Evolutionary conservation across 1,140 invertebrate genomes (phyloP).

Genomic region (Heliconius congener): DNA sequence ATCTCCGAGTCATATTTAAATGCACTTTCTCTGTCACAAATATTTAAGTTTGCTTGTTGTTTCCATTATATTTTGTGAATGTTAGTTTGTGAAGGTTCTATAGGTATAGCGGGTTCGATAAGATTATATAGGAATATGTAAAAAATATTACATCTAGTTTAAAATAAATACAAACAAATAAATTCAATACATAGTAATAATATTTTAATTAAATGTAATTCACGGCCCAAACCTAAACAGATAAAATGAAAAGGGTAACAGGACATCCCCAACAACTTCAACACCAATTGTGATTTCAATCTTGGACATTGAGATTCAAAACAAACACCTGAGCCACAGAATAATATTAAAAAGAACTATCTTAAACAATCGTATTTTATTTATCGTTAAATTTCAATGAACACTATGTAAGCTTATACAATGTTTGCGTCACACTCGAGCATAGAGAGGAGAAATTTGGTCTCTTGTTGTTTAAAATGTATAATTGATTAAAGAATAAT

Average conservation of each 20-base stretch:
- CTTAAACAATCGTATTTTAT: background rate
- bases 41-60: background rate
- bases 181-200: too few relatives aligned
- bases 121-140: background rate
- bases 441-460: background rate
- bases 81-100: background rate
- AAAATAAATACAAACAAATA: background rate
- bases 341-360: background rate
- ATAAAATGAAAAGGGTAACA: too few relatives aligned
- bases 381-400: background rate
- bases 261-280: too few relatives aligned
- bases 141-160: background rate
- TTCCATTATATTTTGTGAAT: background rate
- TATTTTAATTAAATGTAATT: too few relatives aligned
- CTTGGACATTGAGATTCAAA: background rate
- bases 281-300: background rate
- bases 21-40: slow-evolving; percentile 2
- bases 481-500: background rate
- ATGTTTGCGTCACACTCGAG: background rate
- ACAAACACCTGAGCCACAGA: background rate
- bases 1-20: slow-evolving; percentile 5
- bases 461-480: background rate
- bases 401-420: background rate
- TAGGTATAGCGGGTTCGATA: background rate
- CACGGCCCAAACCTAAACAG: too few relatives aligned